A percentile compares a stretch with the other conserved stretches of the same genome.
Conservation (phyloP, 2,113 vertebrate species). For the Geococcyx californianus region DNA sequence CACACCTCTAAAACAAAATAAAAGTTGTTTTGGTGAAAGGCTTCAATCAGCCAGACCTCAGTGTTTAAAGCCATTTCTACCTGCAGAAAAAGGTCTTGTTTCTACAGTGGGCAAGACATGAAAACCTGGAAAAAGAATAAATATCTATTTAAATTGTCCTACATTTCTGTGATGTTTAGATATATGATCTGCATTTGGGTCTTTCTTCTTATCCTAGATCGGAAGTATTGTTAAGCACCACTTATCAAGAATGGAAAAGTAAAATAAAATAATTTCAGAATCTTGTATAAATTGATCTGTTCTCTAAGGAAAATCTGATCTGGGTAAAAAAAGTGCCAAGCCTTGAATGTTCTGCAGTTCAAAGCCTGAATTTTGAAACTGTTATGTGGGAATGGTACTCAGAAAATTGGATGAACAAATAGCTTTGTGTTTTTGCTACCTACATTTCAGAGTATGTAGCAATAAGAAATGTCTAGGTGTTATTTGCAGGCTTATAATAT, state of each 20-base stretch:
- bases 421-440: neutral
- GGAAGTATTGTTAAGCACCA: neutral
- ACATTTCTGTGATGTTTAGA: neutral
- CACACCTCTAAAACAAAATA: neutral
- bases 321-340: neutral
- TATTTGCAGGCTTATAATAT: neutral
- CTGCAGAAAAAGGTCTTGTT: neutral
- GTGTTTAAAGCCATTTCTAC: neutral
- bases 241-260: neutral
- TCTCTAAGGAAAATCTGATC: neutral
- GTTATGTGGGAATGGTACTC: neutral
- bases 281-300: neutral
- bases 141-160: neutral
- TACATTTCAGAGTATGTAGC: neutral
- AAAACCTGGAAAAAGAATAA: neutral
- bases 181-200: rapidly evolving
- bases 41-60: neutral
- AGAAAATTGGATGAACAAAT: slow-evolving; percentile 9
- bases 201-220: neutral
- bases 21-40: neutral
- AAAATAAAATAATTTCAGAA: neutral
- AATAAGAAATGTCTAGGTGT: neutral
- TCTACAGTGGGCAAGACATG: neutral
- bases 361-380: neutral
- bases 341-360: neutral